A percentile compares a stretch with the other conserved stretches of the same genome.
phyloP scores from a whole-genome alignment of 2,888 invertebrate species.

The Lissocephala sabroskyi region DNA sequence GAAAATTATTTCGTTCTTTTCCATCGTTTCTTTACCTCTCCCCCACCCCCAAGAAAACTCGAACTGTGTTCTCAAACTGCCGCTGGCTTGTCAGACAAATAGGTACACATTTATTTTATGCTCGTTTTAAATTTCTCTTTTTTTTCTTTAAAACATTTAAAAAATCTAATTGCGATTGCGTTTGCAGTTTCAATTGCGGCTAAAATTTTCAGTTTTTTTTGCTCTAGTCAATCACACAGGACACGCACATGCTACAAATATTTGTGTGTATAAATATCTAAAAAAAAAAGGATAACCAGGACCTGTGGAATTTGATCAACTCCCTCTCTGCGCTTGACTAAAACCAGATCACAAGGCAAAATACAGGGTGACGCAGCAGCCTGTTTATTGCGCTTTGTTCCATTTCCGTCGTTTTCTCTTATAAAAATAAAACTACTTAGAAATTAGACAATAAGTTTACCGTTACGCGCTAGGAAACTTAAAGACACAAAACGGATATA shows the following conservation, averaged over 20 bases:
- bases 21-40: too few species aligned
- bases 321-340: too few species aligned
- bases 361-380: too few species aligned
- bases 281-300: too few species aligned
- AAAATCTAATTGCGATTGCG: too few species aligned
- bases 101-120: constrained; percentile 49
- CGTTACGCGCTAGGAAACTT: background rate
- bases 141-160: constrained; percentile 11
- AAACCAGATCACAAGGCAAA: too few species aligned
- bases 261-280: constrained; percentile 43
- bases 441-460: constrained; percentile 32
- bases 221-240: too few species aligned
- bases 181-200: constrained; percentile 6
- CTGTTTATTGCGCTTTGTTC: constrained; percentile 20
- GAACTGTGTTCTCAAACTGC: too few species aligned
- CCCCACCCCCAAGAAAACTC: too few species aligned
- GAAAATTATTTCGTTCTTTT: too few species aligned
- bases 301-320: too few species aligned
- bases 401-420: constrained; percentile 27
- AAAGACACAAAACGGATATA: background rate
- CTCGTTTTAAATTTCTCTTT: constrained; percentile 8
- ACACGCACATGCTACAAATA: too few species aligned
- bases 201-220: constrained; percentile 10
- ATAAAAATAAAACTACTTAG: constrained; percentile 54
- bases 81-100: constrained; percentile 47